Conservation (phyloP, 64 coral and sea anemone species). For the Actinia tenebrosa region DNA sequence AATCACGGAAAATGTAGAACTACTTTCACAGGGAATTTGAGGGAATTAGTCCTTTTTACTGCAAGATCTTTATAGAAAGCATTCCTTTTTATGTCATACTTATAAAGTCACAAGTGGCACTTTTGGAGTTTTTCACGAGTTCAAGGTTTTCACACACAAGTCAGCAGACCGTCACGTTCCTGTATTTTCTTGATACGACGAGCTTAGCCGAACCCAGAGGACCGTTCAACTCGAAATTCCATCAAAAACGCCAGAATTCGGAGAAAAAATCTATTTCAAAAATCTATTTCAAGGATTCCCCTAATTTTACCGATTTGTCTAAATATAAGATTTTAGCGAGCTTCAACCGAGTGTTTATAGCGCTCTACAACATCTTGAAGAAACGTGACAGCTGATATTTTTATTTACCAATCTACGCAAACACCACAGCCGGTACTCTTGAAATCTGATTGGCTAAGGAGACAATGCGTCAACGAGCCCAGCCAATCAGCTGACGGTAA, state of each 20-base stretch:
- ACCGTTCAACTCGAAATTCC: background rate
- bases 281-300: background rate
- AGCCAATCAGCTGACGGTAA: background rate
- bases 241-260: background rate
- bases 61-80: background rate
- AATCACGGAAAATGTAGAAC: no score
- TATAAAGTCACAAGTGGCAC: background rate
- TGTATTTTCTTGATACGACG: background rate
- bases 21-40: no score
- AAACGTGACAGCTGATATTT: background rate
- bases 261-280: background rate
- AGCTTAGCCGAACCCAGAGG: no score
- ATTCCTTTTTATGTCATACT: background rate
- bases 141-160: background rate
- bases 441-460: background rate
- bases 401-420: background rate
- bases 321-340: background rate
- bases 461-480: background rate
- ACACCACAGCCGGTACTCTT: background rate
- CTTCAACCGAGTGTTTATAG: background rate
- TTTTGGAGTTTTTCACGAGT: background rate
- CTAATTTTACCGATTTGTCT: background rate
- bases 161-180: constrained; percentile 5
- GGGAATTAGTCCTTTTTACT: no score
- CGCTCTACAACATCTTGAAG: constrained; percentile 1